A percentile compares a stretch with the other conserved stretches of the same genome.
Evolutionary conservation across 2,113 vertebrate genomes (phyloP).

Genomic region (Euleptes europaea): DNA sequence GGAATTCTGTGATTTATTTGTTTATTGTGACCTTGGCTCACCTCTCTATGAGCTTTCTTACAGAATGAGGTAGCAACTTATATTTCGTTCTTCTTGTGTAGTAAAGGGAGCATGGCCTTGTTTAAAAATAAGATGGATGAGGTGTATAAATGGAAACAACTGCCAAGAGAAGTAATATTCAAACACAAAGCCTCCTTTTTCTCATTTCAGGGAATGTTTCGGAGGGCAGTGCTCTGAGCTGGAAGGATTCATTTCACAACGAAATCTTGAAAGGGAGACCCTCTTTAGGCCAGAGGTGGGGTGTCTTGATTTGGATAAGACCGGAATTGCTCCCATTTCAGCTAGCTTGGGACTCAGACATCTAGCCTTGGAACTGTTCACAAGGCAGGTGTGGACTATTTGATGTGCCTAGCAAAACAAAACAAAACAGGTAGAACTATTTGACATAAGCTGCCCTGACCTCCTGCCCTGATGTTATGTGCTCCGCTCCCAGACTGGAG

Average conservation of each 20-base stretch:
- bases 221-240: background rate
- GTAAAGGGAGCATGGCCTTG: background rate
- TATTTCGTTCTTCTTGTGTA: background rate
- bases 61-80: constrained; percentile 6
- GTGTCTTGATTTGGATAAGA: background rate
- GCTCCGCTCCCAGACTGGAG: no score
- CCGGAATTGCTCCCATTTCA: background rate
- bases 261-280: background rate
- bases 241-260: background rate
- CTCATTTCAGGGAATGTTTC: background rate
- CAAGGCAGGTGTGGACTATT: background rate
- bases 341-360: background rate
- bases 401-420: background rate
- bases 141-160: background rate
- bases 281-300: background rate
- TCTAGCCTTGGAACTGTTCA: background rate
- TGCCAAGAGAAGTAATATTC: background rate
- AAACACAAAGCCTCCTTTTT: background rate
- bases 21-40: constrained; percentile 10
- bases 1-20: background rate
- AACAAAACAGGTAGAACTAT: background rate
- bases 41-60: background rate
- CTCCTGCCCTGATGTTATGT: no score
- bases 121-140: constrained; percentile 3
- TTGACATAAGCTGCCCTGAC: no score